Percentiles rank a stretch among this genome's conserved stretches.
phyloP scores from a whole-genome alignment of 2,888 invertebrate species.

The Microdon myrmicae region DNA sequence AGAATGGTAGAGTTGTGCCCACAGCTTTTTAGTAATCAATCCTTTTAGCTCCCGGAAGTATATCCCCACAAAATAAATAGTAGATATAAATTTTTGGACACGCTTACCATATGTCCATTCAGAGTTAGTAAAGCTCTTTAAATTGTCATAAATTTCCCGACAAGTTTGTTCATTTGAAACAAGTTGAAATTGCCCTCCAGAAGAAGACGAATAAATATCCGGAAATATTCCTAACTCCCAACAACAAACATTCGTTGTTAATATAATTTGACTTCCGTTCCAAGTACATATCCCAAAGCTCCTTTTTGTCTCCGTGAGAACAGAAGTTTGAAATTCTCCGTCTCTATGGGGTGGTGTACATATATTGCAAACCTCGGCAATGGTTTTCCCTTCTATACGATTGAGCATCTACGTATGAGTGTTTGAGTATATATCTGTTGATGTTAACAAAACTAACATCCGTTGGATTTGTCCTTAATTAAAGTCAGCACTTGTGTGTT shows the following conservation, averaged over 20 bases:
- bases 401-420: no score
- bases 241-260: background rate
- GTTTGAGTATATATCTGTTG: conserved; percentile 1
- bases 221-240: conserved; percentile 9
- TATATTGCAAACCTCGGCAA: no score
- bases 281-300: conserved; percentile 16
- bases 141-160: conserved; percentile 22
- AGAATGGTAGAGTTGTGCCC: no score
- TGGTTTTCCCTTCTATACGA: no score
- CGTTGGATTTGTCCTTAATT: conserved; percentile 41
- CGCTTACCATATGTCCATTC: background rate
- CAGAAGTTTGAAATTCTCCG: no score
- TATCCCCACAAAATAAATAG: no score
- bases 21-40: no score
- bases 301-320: conserved; percentile 19
- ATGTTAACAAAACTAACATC: conserved; percentile 34
- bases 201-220: conserved; percentile 31
- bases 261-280: conserved; percentile 37
- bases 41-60: no score
- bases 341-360: no score
- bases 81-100: no score
- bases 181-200: conserved; percentile 15
- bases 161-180: conserved; percentile 28
- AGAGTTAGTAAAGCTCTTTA: conserved; percentile 18
- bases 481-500: conserved; percentile 43